phyloP scores from a whole-genome alignment of 2,797 vertebrate genomes.

The Enteromius afrohamiltoni region DNA sequence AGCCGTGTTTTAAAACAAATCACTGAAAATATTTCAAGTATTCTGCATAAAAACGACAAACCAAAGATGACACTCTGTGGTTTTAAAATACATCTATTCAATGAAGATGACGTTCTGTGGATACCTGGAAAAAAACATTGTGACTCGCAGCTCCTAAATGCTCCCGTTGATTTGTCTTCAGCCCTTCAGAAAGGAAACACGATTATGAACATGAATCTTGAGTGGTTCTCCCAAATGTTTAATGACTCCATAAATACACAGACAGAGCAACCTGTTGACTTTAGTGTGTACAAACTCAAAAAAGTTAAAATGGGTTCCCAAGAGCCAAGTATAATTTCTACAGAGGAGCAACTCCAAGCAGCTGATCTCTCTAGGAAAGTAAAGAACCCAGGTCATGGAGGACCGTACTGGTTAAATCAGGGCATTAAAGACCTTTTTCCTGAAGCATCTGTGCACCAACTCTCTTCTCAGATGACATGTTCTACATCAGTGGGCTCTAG shows the following conservation, averaged over 20 bases:
- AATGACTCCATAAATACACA: constrained; percentile 85
- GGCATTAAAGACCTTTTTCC: constrained; percentile 61
- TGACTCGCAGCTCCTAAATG: constrained; percentile 68
- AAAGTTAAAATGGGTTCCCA: constrained; percentile 83
- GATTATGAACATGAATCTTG: constrained; percentile 90
- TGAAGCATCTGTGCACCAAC: constrained; percentile 34
- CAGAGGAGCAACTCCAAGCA: constrained; percentile 71
- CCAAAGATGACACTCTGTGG: constrained; percentile 85
- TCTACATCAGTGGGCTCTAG: constrained; percentile 63
- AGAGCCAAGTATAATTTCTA: constrained; percentile 62
- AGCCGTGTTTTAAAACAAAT: constrained; percentile 77
- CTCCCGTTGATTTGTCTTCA: constrained; percentile 87
- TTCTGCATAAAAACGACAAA: constrained; percentile 76
- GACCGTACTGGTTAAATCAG: constrained; percentile 79
- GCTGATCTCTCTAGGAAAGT: constrained; percentile 81
- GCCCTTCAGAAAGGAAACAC: constrained; percentile 85
- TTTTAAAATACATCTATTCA: constrained; percentile 86
- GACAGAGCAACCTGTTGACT: constrained; percentile 86
- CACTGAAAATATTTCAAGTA: constrained; percentile 74
- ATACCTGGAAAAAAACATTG: constrained; percentile 73
- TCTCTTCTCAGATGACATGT: constrained; percentile 37
- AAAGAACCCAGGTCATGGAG: constrained; percentile 67
- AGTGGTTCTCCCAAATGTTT: constrained; percentile 90
- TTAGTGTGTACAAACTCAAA: constrained; percentile 84
- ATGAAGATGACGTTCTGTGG: constrained; percentile 78